These are phyloP conservation scores for Bradynema listronoti DNA, from an alignment of 1,140 invertebrate genomes.

Conservation along the genomic window DNA sequence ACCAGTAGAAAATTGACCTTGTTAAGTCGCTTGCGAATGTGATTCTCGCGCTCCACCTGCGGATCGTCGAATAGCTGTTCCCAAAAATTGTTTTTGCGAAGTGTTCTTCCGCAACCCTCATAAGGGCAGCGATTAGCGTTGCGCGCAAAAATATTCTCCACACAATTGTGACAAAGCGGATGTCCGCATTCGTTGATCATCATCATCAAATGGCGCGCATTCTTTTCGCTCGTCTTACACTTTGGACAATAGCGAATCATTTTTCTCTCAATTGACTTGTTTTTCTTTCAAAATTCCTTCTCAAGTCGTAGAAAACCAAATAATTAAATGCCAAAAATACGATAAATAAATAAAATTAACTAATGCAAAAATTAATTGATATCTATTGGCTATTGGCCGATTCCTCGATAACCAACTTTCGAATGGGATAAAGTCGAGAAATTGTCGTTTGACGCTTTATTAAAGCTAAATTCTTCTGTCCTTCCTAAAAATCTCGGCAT, in stretches of 20 bases:
- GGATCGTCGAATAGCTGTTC: slow-evolving; percentile 92
- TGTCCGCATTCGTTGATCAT: slow-evolving; percentile 98
- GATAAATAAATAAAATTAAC: neutral
- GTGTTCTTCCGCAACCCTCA: slow-evolving; percentile 72
- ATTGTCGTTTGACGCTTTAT: slow-evolving; percentile 39
- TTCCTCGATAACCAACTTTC: slow-evolving; percentile 24
- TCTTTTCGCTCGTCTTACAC: slow-evolving; percentile 95
- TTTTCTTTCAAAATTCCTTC: too few relatives aligned
- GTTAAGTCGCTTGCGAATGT: slow-evolving; percentile 79
- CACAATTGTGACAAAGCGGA: slow-evolving; percentile 90
- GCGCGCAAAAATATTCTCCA: slow-evolving; percentile 85
- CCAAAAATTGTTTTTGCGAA: slow-evolving; percentile 81
- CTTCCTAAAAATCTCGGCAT: slow-evolving; percentile 24
- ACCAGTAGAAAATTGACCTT: slow-evolving; percentile 62
- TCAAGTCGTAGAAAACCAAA: neutral
- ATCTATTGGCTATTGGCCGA: slow-evolving; percentile 1
- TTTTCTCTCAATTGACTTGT: too few relatives aligned
- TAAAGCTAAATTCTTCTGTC: slow-evolving; percentile 13
- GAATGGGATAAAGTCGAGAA: slow-evolving; percentile 6
- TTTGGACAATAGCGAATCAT: slow-evolving; percentile 75
- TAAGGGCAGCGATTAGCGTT: slow-evolving; percentile 80
- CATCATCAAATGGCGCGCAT: slow-evolving; percentile 73
- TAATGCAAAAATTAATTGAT: slow-evolving; percentile 6
- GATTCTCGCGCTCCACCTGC: slow-evolving; percentile 90
- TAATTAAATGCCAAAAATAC: slow-evolving; percentile 1